Conservation (phyloP, 2,888 invertebrate species). For the Orchesellides sinensis region DNA sequence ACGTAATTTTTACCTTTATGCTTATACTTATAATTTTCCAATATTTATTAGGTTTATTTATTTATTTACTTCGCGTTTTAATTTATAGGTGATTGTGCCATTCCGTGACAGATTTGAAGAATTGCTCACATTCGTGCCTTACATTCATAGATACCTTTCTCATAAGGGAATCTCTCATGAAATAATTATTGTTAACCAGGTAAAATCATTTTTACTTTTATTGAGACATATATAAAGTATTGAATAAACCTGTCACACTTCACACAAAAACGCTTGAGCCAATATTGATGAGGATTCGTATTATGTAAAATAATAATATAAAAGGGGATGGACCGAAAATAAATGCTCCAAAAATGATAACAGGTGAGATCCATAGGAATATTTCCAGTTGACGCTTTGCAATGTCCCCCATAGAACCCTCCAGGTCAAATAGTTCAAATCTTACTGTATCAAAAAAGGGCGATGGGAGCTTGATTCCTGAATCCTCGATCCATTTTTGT, state of each 20-base stretch:
- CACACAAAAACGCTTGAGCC: constrained; percentile 19
- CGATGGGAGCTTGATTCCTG: constrained; percentile 14
- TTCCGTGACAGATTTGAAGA: constrained; percentile 98
- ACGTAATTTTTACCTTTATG: neutral
- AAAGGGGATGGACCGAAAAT: constrained; percentile 60
- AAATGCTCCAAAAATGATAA: constrained; percentile 51
- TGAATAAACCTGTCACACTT: too few relatives aligned
- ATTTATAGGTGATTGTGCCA: constrained; percentile 96
- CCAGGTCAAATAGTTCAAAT: constrained; percentile 26
- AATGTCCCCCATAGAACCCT: constrained; percentile 32
- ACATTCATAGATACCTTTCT: constrained; percentile 89
- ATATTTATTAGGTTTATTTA: constrained; percentile 67
- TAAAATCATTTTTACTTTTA: constrained; percentile 74
- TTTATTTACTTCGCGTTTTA: constrained; percentile 72
- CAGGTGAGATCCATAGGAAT: constrained; percentile 49
- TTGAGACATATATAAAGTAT: too few relatives aligned
- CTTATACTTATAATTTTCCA: too few relatives aligned
- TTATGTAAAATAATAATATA: constrained; percentile 54
- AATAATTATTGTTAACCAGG: constrained; percentile 95
- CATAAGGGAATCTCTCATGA: constrained; percentile 88
- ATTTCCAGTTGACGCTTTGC: constrained; percentile 19
- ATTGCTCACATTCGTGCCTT: constrained; percentile 93
- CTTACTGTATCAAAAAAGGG: constrained; percentile 50
- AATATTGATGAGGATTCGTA: constrained; percentile 48
- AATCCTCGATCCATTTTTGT: constrained; percentile 1